These are phyloP conservation scores for Glyphotaelius pellucidus DNA, from an alignment of 2,888 invertebrate genomes.

Conservation along the genomic window DNA sequence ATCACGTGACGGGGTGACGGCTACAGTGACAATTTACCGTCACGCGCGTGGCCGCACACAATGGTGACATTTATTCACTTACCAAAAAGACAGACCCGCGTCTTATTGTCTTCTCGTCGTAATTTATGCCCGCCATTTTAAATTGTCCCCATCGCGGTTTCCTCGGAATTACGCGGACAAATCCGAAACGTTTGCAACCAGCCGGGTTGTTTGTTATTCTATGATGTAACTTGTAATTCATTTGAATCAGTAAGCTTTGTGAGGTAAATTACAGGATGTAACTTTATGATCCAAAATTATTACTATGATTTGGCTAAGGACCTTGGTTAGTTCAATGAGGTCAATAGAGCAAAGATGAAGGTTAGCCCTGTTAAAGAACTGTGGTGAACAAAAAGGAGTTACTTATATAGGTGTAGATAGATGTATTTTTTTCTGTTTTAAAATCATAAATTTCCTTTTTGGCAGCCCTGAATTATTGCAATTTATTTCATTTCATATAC, in stretches of 20 bases:
- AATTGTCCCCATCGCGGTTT: slow-evolving; percentile 19
- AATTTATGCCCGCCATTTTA: slow-evolving; percentile 43
- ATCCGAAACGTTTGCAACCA: slow-evolving; percentile 32
- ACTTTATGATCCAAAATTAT: neutral
- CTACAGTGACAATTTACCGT: slow-evolving; percentile 10
- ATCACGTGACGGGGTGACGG: slow-evolving; percentile 27
- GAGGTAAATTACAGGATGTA: slow-evolving; percentile 15
- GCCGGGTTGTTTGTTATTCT: neutral
- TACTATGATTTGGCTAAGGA: neutral
- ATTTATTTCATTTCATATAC: too few relatives aligned
- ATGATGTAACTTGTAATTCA: neutral
- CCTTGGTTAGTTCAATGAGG: neutral
- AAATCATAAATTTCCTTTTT: too few relatives aligned
- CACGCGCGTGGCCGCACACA: slow-evolving; percentile 42
- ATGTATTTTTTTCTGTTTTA: too few relatives aligned
- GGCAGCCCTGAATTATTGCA: too few relatives aligned
- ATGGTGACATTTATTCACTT: slow-evolving; percentile 13
- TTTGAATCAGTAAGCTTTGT: neutral
- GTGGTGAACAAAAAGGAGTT: too few relatives aligned
- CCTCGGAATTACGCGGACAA: neutral
- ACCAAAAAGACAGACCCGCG: neutral
- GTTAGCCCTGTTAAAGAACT: neutral
- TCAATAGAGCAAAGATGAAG: neutral
- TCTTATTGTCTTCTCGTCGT: slow-evolving; percentile 32
- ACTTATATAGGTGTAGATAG: too few relatives aligned